Base-by-base conservation (phyloP, 2,113 vertebrate genomes). In the Rhabdornis inornatus region DNA sequence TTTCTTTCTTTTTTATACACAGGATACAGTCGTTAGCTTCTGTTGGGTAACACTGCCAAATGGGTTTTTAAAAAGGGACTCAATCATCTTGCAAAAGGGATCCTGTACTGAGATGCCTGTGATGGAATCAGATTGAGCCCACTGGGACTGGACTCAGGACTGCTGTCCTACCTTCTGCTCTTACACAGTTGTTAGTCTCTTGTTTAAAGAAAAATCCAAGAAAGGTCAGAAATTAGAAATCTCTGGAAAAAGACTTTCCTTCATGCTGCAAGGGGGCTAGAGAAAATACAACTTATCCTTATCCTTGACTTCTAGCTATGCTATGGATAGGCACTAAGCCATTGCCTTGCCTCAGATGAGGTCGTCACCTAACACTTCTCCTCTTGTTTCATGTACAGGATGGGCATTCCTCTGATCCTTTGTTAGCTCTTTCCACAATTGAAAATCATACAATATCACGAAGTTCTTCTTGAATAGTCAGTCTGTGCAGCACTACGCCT, bases 351-450 rank as follows among this genome's bases (percentile, higher is more conserved):
- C 37, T 30, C 59, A 85, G 33, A 35, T 0, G 1, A 79, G 14
- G 21, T 15, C 2, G 2, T 33, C 44, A 27, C 1, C 0, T 16
- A 69, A 60, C 9, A 31, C 8, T 23, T 61, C 30, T 61, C 27
- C 39, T 40, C 19, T 52, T 2, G 1, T 50, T 72, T 37, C 63
- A 12, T 13, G 19, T n/a, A 64, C 18, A 60, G 33, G 35, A 88
- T 18, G 10, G 8, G 21, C 19, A 27, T 25, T 83, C 24, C 21
- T 8, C 11, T 42, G 23, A 57, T 31, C 10, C 11, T 68, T 87
- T 71, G 57, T 22, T 37, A 52, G 10, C 3, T 53, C 84, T 72
- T 37, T 22, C 65, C 65, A 79, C 40, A 68, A 78, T 53, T 87
- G 28, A 93, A 74, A 50, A 78, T 35, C 20, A 57, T 17, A n/a